phyloP scores from a whole-genome alignment of 2,797 vertebrate genomes.

The Crenichthys baileyi region DNA sequence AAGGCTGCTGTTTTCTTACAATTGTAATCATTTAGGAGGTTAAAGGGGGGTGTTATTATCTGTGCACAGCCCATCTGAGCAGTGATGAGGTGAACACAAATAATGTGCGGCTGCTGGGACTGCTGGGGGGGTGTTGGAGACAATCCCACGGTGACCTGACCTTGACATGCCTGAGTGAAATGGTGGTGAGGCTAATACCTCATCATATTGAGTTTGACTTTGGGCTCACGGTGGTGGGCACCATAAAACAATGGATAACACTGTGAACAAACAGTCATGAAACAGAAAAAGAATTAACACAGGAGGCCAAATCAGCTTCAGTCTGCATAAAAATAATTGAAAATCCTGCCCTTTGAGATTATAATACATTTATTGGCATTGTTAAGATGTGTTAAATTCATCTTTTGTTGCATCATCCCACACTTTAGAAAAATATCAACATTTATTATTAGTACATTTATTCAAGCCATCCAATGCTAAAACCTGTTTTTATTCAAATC shows the following conservation, averaged over 20 bases:
- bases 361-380: background rate
- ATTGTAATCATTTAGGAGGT: conserved; percentile 76
- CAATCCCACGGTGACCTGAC: conserved; percentile 79
- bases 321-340: background rate
- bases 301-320: conserved; percentile 13
- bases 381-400: background rate
- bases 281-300: conserved; percentile 64
- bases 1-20: conserved; percentile 63
- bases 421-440: background rate
- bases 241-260: conserved; percentile 82
- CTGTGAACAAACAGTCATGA: conserved; percentile 76
- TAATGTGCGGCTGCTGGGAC: conserved; percentile 60
- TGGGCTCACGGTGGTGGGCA: conserved; percentile 66
- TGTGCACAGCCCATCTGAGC: conserved; percentile 75
- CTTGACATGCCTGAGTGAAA: conserved; percentile 82
- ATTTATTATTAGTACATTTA: background rate
- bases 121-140: conserved; percentile 62
- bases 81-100: conserved; percentile 80
- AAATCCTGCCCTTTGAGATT: background rate
- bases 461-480: background rate
- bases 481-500: background rate
- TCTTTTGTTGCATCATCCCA: background rate
- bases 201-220: conserved; percentile 82
- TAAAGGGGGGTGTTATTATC: conserved; percentile 72
- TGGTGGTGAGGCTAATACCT: conserved; percentile 78